A percentile compares a stretch with the other conserved stretches of the same genome.
These are phyloP conservation scores for Ispidina lecontei DNA, from an alignment of 2,797 vertebrate species.

Conservation along the genomic window DNA sequence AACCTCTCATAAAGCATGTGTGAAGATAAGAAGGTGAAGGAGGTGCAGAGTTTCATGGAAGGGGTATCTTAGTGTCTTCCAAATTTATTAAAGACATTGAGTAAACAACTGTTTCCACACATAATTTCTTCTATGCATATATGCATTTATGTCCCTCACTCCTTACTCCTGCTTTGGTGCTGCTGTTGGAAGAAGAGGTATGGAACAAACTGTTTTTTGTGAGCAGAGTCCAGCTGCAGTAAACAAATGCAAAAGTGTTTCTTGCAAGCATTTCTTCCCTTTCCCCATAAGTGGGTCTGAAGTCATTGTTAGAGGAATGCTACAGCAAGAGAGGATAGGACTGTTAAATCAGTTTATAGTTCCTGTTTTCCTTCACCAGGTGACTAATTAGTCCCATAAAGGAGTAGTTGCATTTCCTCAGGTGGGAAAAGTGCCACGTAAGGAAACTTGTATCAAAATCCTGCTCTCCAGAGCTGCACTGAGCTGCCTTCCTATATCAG, in stretches of 20 bases:
- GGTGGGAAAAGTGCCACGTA: neutral
- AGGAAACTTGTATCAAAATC: neutral
- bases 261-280: neutral
- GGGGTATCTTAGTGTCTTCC: neutral
- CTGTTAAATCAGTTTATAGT: conserved; percentile 56
- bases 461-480: neutral
- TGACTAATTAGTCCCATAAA: conserved; percentile 51
- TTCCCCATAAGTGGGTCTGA: neutral
- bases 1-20: neutral
- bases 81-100: neutral
- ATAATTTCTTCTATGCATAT: neutral
- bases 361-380: conserved; percentile 41
- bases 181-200: neutral
- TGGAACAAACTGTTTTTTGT: neutral
- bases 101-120: neutral
- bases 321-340: neutral
- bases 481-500: neutral
- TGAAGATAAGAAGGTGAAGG: neutral
- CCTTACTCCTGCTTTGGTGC: neutral
- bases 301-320: neutral
- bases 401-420: neutral
- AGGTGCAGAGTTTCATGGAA: neutral
- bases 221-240: neutral
- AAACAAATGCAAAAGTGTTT: conserved; percentile 18
- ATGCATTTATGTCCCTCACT: neutral